Percentiles rank a stretch among this genome's conserved stretches.
These are phyloP conservation scores for Mechanitis mazaeus DNA, from an alignment of 2,888 invertebrate genomes.

Conservation along the genomic window DNA sequence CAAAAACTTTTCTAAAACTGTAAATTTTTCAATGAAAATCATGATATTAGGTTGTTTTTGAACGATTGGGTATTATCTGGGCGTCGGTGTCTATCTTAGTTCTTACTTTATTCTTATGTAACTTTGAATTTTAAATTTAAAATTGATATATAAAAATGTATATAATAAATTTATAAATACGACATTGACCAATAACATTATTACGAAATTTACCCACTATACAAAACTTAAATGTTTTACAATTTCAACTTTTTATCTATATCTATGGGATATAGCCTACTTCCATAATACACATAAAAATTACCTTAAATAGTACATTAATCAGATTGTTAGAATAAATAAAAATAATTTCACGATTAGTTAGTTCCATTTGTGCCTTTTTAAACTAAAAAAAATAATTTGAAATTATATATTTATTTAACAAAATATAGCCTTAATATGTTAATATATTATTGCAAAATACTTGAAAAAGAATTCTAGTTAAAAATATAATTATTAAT, in stretches of 20 bases:
- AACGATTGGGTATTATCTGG: too few relatives aligned
- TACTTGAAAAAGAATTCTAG: background rate
- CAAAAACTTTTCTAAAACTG: too few relatives aligned
- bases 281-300: background rate
- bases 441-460: background rate
- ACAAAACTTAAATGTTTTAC: background rate
- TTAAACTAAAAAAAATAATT: background rate
- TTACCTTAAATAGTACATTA: background rate
- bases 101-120: too few relatives aligned
- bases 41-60: too few relatives aligned
- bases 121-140: background rate
- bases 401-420: background rate
- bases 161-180: background rate
- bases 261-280: too few relatives aligned
- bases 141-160: conserved; percentile 1
- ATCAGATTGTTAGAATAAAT: background rate
- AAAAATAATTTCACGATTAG: background rate
- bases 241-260: too few relatives aligned
- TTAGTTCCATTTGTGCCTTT: conserved; percentile 2
- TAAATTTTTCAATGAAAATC: too few relatives aligned
- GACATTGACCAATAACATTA: background rate
- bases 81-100: too few relatives aligned
- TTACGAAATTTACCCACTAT: background rate
- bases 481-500: too few relatives aligned
- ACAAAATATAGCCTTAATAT: background rate